Base-by-base conservation (phyloP, 2,888 invertebrate genomes). In the Carpatolechia fugitivella region DNA sequence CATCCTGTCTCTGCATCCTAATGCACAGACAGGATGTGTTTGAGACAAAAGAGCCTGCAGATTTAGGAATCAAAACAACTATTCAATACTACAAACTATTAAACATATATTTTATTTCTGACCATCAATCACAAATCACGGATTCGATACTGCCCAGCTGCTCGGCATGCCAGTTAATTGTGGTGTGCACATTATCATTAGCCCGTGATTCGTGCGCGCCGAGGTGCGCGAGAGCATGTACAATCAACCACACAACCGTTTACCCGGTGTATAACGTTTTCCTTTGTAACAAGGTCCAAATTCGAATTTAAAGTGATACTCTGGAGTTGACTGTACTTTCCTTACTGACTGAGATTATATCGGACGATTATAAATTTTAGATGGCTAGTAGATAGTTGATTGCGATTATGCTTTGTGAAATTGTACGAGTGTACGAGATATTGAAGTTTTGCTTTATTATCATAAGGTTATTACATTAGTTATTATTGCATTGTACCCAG, bases 81-180 rank as follows among this genome's bases (percentile, higher is more conserved):
- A n/a, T n/a, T 8, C 24, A 44, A 13, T n/a, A 44, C 5, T 11
- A 24, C 11, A 10, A 35, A 35, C 35, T n/a, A 35, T 7, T 5
- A 16, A 16, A 18, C 40, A 10, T 8, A 11, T 18, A 18, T 7
- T 18, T 41, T 44, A 44, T 44, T 44, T n/a, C 1, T 6, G 6
- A 44, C 44, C 24, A 85, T 86, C 86, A 86, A 86, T 86, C 85
- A 85, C 86, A 86, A 85, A 85, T 85, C 85, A 78, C 65, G 77
- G 84, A 84, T 82, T 66, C 60, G 76, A 79, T 62, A 61, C 84
- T 64, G 81, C 82, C 85, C 86, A 76, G 79, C 76, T 76, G 44
- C 44, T n/a, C n/a, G 20, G 24, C 44, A 13, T 10, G 75, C 71
- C 70, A 74, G 72, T 80, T 85, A 85, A 85, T 86, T 84, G 81